A percentile compares a stretch with the other conserved stretches of the same genome.
These are phyloP conservation scores for Ginglymostoma cirratum DNA, from an alignment of 2,113 vertebrate species.

Conservation along the genomic window DNA sequence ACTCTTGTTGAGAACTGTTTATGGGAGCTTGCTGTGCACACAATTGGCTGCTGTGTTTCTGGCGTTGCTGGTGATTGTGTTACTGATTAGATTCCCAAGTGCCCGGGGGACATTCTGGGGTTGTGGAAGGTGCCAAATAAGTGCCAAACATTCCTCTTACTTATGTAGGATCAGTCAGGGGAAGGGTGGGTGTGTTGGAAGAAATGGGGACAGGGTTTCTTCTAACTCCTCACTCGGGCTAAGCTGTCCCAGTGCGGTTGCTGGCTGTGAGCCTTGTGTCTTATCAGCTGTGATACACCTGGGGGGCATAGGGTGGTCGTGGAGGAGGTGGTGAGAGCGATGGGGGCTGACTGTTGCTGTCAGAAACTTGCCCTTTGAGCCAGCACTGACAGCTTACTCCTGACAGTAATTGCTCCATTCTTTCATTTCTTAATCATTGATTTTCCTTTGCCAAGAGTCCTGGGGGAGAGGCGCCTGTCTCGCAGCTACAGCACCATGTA, in stretches of 20 bases:
- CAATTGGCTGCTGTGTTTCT: too few relatives aligned
- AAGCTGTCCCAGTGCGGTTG: neutral
- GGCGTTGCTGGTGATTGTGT: too few relatives aligned
- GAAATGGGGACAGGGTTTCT: too few relatives aligned
- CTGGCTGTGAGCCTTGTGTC: neutral
- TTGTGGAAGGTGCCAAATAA: neutral
- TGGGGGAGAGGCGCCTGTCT: neutral
- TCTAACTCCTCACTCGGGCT: neutral
- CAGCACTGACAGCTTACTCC: constrained; percentile 23
- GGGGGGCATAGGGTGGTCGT: neutral
- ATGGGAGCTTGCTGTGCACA: neutral
- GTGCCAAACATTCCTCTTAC: neutral
- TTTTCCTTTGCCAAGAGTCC: constrained; percentile 21
- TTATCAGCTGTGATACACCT: neutral
- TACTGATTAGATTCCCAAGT: neutral
- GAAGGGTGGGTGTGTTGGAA: too few relatives aligned
- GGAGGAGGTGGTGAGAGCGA: too few relatives aligned
- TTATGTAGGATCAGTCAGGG: neutral
- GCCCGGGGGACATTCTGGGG: neutral
- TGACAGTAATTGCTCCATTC: constrained; percentile 35
- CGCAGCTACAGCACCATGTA: constrained; percentile 4
- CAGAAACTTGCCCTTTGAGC: constrained; percentile 19
- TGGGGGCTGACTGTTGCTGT: constrained; percentile 24
- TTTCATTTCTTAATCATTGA: constrained; percentile 37
- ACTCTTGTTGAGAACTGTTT: too few relatives aligned